These are phyloP conservation scores for Cistogaster globosa DNA, from an alignment of 2,888 invertebrate genomes.

Conservation along the genomic window DNA sequence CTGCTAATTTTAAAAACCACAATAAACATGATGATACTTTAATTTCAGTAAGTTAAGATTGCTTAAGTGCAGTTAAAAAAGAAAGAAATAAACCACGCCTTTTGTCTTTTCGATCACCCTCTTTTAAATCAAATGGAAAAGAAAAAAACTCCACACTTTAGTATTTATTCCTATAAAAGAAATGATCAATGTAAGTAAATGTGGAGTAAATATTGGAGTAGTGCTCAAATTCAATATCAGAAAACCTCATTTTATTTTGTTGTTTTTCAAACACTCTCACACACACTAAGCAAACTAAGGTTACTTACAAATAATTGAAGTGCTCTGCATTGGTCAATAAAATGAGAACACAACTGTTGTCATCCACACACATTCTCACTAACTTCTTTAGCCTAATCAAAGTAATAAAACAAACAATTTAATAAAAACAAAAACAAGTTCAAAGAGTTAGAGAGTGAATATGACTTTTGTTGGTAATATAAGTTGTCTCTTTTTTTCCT, in stretches of 20 bases:
- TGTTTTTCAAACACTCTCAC: slow-evolving; percentile 7
- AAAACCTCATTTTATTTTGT: slow-evolving; percentile 63
- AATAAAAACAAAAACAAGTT: slow-evolving; percentile 40
- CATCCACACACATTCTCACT: slow-evolving; percentile 20
- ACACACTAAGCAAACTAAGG: neutral
- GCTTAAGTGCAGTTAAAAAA: neutral
- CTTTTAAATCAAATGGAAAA: slow-evolving; percentile 22
- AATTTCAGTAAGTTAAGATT: neutral
- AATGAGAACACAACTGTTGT: slow-evolving; percentile 78
- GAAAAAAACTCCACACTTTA: neutral
- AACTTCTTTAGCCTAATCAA: slow-evolving; percentile 21
- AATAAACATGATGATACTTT: slow-evolving; percentile 5
- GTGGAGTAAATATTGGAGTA: slow-evolving; percentile 63
- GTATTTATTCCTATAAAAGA: slow-evolving; percentile 56
- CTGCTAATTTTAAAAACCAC: neutral
- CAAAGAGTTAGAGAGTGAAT: neutral
- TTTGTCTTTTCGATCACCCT: slow-evolving; percentile 46
- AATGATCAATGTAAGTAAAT: slow-evolving; percentile 61
- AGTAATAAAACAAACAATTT: slow-evolving; percentile 19
- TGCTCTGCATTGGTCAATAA: slow-evolving; percentile 82
- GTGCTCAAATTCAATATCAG: neutral
- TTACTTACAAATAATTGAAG: slow-evolving; percentile 22
- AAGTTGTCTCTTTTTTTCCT: too few species aligned
- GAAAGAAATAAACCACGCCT: slow-evolving; percentile 57
- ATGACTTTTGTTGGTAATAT: too few species aligned